Base-by-base conservation (phyloP, 2,113 vertebrate species). In the Cranoglanis bouderius region DNA sequence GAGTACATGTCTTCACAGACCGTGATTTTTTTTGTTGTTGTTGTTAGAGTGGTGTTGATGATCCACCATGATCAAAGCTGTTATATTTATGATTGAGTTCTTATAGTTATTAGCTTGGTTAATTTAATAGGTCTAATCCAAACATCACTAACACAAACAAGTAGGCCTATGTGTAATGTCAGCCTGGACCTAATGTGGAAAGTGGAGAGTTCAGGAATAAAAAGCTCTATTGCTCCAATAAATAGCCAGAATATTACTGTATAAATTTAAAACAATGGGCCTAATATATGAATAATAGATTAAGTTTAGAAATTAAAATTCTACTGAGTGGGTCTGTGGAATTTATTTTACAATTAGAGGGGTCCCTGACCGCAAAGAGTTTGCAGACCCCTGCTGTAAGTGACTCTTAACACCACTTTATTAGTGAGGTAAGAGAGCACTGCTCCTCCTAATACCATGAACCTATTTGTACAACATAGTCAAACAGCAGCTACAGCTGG, bases 401-500 rank as follows among this genome's bases (percentile, higher is more conserved):
- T 85, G 46, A 43, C 35, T 24, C 35, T 18, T 46, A 26, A 61
- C 9, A n/a, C 14, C 53, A 43, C 82, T 75, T 74, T 40, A 83
- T 57, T 65, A 46, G 40, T 65, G 16, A 40, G 40, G 26, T 80
- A 46, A 38, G 19, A 12, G 14, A 46, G 18, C 6, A 51, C 67
- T 65, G 13, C 61, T 63, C 40, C 51, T 88, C 43, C 18, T 80
- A 24, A 61, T 67, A 38, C 57, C 59, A 35, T 81, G 75, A 81
- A 85, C 24, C 21, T 85, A 24, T 88, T 78, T 78, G 59, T 55
- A 80, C 57, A 70, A n/a, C 32, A 70, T 85, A 38, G 74, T 81
- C 35, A 77, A 55, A 67, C 61, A 72, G 55, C 24, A 16, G 65
- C 55, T 51, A 88, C 35, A 77, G 38, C 82, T 88, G 81, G 67